A percentile compares a stretch with the other conserved stretches of the same genome.
Evolutionary conservation across 1,140 invertebrate genomes (phyloP).

Genomic region (Melanaphis sacchari): DNA sequence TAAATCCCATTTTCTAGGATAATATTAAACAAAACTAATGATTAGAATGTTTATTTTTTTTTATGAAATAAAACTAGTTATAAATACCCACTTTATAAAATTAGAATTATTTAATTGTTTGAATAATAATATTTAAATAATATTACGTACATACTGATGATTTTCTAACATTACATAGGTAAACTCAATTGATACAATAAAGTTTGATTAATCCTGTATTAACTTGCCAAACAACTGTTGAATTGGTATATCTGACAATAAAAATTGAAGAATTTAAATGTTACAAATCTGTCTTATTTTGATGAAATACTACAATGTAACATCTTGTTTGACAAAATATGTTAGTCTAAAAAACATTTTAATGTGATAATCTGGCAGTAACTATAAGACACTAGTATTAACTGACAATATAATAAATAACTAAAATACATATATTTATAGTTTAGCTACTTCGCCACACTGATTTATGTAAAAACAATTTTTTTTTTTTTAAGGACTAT

Average conservation of each 20-base stretch:
- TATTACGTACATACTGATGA: background rate
- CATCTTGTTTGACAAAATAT: background rate
- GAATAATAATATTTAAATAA: background rate
- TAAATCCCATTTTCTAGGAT: background rate
- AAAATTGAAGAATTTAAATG: background rate
- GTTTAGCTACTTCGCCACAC: too few species aligned
- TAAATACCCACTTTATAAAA: background rate
- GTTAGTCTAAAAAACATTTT: background rate
- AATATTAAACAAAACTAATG: background rate
- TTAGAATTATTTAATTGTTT: background rate
- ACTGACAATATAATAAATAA: background rate
- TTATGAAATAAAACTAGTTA: background rate
- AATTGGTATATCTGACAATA: background rate
- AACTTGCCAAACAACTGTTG: background rate
- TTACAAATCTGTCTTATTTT: background rate
- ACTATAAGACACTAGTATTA: background rate
- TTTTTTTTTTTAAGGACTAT: background rate
- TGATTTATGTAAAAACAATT: background rate
- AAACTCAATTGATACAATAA: background rate
- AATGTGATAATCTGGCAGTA: background rate
- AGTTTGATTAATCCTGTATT: background rate
- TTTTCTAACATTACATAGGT: background rate
- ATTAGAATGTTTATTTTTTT: background rate
- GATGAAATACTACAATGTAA: background rate
- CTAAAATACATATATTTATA: background rate